phyloP scores from a whole-genome alignment of 37 sponge, comb jelly and placozoan genomes.

The Beroe ovata region DNA sequence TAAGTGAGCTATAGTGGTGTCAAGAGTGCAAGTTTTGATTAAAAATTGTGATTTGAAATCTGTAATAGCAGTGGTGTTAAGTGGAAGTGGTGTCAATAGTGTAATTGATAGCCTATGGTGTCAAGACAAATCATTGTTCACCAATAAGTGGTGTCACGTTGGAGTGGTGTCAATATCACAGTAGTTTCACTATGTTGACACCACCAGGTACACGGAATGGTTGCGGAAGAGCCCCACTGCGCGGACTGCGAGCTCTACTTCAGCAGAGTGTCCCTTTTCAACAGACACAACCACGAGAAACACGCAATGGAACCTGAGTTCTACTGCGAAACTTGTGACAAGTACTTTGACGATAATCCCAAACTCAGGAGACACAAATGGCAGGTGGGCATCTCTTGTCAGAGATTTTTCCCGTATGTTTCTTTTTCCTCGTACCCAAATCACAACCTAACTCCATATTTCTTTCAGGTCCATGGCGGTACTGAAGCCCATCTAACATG shows the following conservation, averaged over 20 bases:
- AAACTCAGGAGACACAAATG: constrained; percentile 52
- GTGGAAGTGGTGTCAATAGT: neutral
- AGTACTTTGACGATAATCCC: constrained; percentile 65
- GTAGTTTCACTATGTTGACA: neutral
- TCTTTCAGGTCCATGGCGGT: constrained; percentile 62
- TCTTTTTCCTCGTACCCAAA: too few relatives aligned
- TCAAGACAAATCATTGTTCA: too few relatives aligned
- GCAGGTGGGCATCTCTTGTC: constrained; percentile 9
- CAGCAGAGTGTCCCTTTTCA: constrained; percentile 33
- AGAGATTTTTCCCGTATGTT: too few relatives aligned
- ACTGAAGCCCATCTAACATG: constrained; percentile 57
- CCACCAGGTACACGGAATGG: constrained; percentile 45
- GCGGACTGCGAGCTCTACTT: constrained; percentile 65
- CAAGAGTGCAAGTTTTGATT: too few relatives aligned
- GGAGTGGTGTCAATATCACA: neutral
- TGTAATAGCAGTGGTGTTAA: neutral
- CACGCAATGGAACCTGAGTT: constrained; percentile 65
- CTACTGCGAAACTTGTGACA: constrained; percentile 60
- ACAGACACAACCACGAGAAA: constrained; percentile 65
- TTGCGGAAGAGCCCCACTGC: constrained; percentile 62
- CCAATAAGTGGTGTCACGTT: neutral
- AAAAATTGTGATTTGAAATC: too few relatives aligned
- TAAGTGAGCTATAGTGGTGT: neutral
- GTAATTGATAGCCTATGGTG: too few relatives aligned
- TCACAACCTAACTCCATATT: too few relatives aligned